Percentiles rank a stretch among this genome's conserved stretches.
phyloP scores from a whole-genome alignment of 2,113 vertebrate species.

The Hemiscyllium ocellatum region DNA sequence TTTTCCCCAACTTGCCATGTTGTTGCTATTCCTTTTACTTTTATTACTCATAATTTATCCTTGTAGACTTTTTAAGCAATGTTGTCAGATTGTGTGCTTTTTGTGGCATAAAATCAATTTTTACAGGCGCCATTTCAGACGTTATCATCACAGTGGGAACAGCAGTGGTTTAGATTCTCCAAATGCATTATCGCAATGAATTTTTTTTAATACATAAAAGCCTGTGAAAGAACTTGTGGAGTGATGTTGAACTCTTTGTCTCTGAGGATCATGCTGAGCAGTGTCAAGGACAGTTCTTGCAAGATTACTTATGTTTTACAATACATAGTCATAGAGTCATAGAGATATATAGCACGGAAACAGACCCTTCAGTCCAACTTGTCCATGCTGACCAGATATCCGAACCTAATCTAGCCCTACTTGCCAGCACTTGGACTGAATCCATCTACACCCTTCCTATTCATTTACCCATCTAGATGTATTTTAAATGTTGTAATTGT shows the following conservation, averaged over 20 bases:
- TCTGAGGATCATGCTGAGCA: background rate
- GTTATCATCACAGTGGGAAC: conserved; percentile 24
- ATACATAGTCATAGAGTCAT: no score
- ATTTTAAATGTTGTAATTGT: no score
- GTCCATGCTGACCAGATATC: no score
- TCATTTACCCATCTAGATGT: no score
- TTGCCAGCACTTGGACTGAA: no score
- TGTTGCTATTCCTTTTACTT: background rate
- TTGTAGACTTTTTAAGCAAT: background rate
- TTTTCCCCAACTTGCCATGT: background rate
- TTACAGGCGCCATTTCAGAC: conserved; percentile 32
- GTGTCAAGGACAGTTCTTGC: background rate
- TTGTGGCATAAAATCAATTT: conserved; percentile 35
- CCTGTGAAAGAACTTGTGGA: background rate
- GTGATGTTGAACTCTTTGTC: background rate
- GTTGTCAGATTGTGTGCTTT: conserved; percentile 8
- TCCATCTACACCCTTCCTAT: no score
- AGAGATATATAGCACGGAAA: no score
- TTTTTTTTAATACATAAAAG: conserved; percentile 5
- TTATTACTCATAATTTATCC: conserved; percentile 12
- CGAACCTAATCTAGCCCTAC: no score
- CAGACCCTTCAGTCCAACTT: no score
- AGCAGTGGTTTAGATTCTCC: background rate
- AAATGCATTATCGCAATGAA: background rate
- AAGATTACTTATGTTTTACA: background rate